Evolutionary conservation across 53 echinoderm and acorn worm genomes (phyloP), one percentile per base, ranked within the genome.

Genomic region (Pentamera pediparva): DNA sequence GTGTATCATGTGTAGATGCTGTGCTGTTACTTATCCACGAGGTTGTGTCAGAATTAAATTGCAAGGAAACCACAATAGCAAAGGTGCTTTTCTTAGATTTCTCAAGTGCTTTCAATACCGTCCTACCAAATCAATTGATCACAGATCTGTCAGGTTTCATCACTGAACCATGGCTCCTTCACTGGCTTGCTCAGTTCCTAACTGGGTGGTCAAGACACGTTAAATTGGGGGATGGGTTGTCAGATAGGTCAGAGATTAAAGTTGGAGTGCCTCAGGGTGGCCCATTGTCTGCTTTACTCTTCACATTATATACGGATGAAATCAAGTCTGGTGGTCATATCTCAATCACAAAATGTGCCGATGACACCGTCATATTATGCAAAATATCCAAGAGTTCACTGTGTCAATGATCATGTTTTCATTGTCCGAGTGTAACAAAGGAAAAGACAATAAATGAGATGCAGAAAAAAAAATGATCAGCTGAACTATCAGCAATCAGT

Each of bases 121-220:
- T 33, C 19, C 6, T 62, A 4, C 19, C 34, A 7, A 33, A 35
- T 0, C 3, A 33, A 62, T n/a, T n/a, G n/a, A n/a, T n/a, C n/a
- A n/a, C n/a, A n/a, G n/a, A n/a, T n/a, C n/a, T n/a, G n/a, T n/a
- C n/a, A n/a, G n/a, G n/a, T n/a, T n/a, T n/a, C n/a, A n/a, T n/a
- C n/a, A n/a, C n/a, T n/a, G n/a, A n/a, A 20, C 37, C 35, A 62
- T 62, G 62, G 62, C 62, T 62, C 18, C 0, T 62, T 35, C 37
- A 33, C 19, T 62, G 35, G 62, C 13, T 62, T 10, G 35, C 62
- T 15, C 2, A 62, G 10, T 62, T 32, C 13, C 15, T 62, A 35
- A 18, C 34, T 15, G 62, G 62, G 62, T 62, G 4, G 62, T 62
- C 62, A 62, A 3, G 62, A 62, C 62, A 62, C 7, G 62, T 62